A percentile compares a stretch with the other conserved stretches of the same genome.
These are phyloP conservation scores for Pyrocoelia pectoralis DNA, from an alignment of 2,888 invertebrate species.

Conservation along the genomic window DNA sequence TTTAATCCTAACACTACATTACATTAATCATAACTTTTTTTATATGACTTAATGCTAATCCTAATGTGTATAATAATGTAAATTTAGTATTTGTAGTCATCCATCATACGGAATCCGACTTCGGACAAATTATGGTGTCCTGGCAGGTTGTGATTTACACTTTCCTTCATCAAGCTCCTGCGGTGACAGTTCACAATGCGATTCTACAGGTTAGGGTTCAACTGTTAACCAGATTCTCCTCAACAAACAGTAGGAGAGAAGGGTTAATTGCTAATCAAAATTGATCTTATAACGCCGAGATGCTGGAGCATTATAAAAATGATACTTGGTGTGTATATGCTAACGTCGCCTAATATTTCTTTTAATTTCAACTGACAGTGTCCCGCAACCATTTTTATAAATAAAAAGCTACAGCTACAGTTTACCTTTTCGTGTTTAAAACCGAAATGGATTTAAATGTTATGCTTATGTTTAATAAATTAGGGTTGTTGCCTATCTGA, in stretches of 20 bases:
- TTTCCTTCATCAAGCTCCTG: slow-evolving; percentile 36
- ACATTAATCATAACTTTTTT: slow-evolving; percentile 33
- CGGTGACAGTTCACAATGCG: slow-evolving; percentile 36
- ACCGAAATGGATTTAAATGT: no score
- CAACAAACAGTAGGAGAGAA: slow-evolving; percentile 1
- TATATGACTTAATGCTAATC: slow-evolving; percentile 36
- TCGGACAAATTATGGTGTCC: slow-evolving; percentile 38
- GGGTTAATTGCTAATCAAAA: slow-evolving; percentile 15
- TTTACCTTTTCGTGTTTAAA: no score
- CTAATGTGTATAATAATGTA: slow-evolving; percentile 41
- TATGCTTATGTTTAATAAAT: no score
- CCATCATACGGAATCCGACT: slow-evolving; percentile 36
- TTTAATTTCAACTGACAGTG: no score
- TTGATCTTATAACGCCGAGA: no score
- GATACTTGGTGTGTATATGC: no score
- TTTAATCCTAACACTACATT: slow-evolving; percentile 8
- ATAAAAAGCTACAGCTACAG: no score
- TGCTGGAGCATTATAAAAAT: no score
- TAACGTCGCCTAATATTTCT: no score
- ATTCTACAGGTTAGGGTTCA: slow-evolving; percentile 34
- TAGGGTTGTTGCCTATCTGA: no score
- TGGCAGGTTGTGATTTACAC: slow-evolving; percentile 33
- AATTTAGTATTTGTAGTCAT: slow-evolving; percentile 35
- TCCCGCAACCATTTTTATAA: no score
- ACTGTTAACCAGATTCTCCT: slow-evolving; percentile 12